Conservation (phyloP, 1,140 invertebrate species). For the Sogatella furcifera region DNA sequence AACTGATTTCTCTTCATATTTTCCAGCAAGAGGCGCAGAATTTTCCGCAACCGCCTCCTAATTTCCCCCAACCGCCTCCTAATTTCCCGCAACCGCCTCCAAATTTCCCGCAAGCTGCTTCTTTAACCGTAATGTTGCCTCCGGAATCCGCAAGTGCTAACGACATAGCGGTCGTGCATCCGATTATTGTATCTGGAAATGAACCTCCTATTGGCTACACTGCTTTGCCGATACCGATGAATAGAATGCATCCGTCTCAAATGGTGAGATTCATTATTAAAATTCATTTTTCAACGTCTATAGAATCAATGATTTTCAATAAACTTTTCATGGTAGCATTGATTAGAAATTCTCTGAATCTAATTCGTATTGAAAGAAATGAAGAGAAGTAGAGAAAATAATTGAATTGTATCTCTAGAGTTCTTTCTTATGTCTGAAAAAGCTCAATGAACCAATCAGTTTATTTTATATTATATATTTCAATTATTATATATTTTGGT, state of each 20-base stretch:
- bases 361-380: too few relatives aligned
- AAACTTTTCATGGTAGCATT: too few relatives aligned
- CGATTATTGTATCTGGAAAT: constrained; percentile 1
- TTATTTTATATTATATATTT: too few relatives aligned
- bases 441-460: too few relatives aligned
- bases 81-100: neutral
- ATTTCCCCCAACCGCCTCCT: too few relatives aligned
- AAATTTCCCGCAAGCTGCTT: neutral
- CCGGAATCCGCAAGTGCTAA: neutral
- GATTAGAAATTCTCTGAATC: too few relatives aligned
- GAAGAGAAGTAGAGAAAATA: too few relatives aligned
- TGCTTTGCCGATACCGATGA: neutral
- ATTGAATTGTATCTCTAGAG: too few relatives aligned
- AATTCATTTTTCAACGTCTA: neutral
- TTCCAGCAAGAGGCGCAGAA: neutral
- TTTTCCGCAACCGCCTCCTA: neutral
- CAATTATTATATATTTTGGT: too few relatives aligned
- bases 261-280: neutral
- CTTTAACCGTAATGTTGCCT: constrained; percentile 3
- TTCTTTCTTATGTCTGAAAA: too few relatives aligned
- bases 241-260: neutral
- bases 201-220: neutral
- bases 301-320: too few relatives aligned
- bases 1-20: neutral
- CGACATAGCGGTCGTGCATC: constrained; percentile 1